Evolutionary conservation across 2,888 invertebrate species (phyloP), one percentile per base, ranked within the genome.

Genomic region (Serripes groenlandicus): DNA sequence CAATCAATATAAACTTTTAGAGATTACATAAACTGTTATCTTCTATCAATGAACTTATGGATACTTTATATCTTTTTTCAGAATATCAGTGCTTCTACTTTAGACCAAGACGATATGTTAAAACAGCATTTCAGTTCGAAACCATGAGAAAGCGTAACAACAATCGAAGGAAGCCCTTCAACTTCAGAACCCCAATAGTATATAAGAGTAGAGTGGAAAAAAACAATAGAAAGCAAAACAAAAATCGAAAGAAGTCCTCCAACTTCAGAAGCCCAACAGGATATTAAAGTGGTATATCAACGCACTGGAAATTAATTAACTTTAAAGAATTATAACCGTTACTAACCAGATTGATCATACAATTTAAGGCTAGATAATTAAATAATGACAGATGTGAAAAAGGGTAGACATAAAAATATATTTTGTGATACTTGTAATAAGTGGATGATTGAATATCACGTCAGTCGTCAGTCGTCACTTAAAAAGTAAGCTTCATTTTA

Each of bases 391-490:
- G 60, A 69, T 58, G 1, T 69, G 3, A 69, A 69, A 30, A 75
- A 75, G 28, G 75, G 58, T 30, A 42, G 56, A 23, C n/a, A 62
- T 26, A 82, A 78, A 75, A 77, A 62, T 56, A 74, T 82, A 18
- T 82, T 64, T 35, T 82, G 82, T 26, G 52, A 69, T 32, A 37
- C 70, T 5, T 82, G 75, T 66, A 74, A 70, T 37, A 69, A 82
- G 60, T 82, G 82, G 82, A 82, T 82, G 75, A 74, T 74, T 21
- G 82, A 82, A 49, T 74, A 70, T 71, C 75, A 75, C 42, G 75
- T 82, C 23, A 62, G 60, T n/a, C n/a, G n/a, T n/a, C n/a, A n/a
- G n/a, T 70, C 74, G 75, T 18, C 77, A 77, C 54, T 28, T 81
- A 62, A 58, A 69, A 56, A 76, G 77, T 73, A 81, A 74, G 42